Percentiles rank a stretch among this genome's conserved stretches.
These are phyloP conservation scores for Triplophysa tibetana DNA, from an alignment of 2,113 vertebrate species.

Conservation along the genomic window DNA sequence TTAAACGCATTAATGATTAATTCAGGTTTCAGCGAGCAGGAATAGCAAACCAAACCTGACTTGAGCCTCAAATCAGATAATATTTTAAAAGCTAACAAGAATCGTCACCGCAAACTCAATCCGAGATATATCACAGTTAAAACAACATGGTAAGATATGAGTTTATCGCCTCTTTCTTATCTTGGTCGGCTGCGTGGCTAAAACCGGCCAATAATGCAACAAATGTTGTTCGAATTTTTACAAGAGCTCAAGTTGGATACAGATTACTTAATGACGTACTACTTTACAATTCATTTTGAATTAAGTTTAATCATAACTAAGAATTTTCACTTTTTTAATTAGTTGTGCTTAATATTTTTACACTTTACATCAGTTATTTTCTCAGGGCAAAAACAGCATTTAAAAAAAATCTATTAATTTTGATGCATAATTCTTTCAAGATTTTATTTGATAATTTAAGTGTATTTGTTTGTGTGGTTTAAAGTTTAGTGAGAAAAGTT, in stretches of 20 bases:
- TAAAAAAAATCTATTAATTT: not conserved
- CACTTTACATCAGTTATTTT: slow-evolving; percentile 5
- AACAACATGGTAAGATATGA: not conserved
- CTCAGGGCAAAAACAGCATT: not conserved
- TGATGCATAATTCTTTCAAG: slow-evolving; percentile 12
- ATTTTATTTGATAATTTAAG: not conserved
- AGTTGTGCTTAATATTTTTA: slow-evolving; percentile 5
- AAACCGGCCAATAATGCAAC: not conserved
- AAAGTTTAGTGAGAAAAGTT: slow-evolving; percentile 10
- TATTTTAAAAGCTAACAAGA: not conserved
- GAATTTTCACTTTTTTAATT: not conserved
- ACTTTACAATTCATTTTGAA: not conserved
- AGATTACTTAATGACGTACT: not conserved
- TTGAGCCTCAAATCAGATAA: not conserved
- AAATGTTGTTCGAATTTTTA: not conserved
- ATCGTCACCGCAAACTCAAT: not conserved
- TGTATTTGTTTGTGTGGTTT: not conserved
- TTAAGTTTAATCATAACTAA: not conserved
- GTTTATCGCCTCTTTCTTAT: not conserved
- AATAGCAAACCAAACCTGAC: not conserved
- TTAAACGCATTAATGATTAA: slow-evolving; percentile 13
- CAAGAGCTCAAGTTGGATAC: not conserved
- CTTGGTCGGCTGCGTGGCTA: not conserved
- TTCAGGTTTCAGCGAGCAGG: slow-evolving; percentile 11
- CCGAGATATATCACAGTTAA: not conserved